Conservation (phyloP, 2,113 vertebrate species). For the Okapia johnstoni region DNA sequence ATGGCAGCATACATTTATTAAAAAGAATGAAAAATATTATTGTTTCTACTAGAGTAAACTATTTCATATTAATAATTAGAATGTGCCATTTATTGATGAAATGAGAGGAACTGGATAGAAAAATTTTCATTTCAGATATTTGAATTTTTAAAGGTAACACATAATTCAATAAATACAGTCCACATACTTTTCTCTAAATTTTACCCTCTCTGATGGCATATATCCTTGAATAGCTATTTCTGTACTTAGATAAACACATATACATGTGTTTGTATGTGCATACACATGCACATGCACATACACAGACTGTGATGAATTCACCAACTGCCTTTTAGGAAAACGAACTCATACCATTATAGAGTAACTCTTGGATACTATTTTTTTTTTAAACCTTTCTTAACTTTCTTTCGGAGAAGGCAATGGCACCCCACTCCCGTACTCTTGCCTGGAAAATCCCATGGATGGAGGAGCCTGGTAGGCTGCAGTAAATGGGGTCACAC, state of each 20-base stretch:
- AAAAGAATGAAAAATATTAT: background rate
- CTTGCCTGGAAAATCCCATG: too few relatives aligned
- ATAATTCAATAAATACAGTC: background rate
- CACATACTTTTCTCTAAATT: background rate
- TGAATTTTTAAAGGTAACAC: background rate
- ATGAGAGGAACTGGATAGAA: background rate
- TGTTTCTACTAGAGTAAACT: background rate
- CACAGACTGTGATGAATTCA: background rate
- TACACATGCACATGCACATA: rapidly evolving
- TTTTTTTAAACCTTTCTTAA: background rate
- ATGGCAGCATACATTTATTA: background rate
- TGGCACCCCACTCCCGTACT: too few relatives aligned
- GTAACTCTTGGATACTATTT: background rate
- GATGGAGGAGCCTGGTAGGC: too few relatives aligned
- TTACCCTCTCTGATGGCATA: background rate
- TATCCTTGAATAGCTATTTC: background rate
- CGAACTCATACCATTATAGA: background rate
- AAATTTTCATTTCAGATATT: background rate
- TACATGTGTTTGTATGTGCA: background rate
- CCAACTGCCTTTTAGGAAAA: background rate
- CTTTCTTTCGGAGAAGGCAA: background rate
- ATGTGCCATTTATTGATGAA: background rate
- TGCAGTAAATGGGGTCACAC: too few relatives aligned
- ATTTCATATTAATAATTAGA: background rate
- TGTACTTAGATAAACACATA: background rate